Evolutionary conservation across 1,140 invertebrate genomes (phyloP).

Genomic region (Temnothorax nylanderi): DNA sequence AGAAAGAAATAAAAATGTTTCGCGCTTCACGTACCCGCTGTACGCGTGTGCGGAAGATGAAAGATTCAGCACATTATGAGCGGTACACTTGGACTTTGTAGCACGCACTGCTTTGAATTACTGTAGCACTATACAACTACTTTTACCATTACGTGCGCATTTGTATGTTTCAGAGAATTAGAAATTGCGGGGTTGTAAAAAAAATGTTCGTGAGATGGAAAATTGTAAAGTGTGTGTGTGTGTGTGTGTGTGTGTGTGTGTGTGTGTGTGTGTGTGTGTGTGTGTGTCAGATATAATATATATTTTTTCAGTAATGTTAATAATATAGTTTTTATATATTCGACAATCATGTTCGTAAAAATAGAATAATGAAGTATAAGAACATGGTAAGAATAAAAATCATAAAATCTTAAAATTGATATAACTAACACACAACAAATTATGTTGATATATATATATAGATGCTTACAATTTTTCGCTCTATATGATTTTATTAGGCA

Average conservation of each 20-base stretch:
- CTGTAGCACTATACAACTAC: background rate
- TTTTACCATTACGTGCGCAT: slow-evolving; percentile 10
- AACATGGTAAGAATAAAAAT: background rate
- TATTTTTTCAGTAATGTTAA: background rate
- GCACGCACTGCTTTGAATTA: slow-evolving; percentile 20
- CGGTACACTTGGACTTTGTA: background rate
- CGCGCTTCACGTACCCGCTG: background rate
- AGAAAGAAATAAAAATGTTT: slow-evolving; percentile 52
- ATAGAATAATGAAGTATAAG: background rate
- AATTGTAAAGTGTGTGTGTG: background rate
- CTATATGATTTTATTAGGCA: background rate
- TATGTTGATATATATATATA: background rate
- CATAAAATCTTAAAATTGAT: background rate
- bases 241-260: too few species aligned
- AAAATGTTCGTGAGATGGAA: background rate
- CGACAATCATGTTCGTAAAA: background rate
- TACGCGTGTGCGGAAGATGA: slow-evolving; percentile 15
- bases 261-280: too few species aligned
- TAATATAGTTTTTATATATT: background rate
- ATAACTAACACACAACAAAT: background rate
- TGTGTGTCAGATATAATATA: background rate
- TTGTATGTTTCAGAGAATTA: background rate
- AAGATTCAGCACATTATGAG: slow-evolving; percentile 29
- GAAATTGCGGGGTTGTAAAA: background rate
- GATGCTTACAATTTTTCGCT: background rate